phyloP scores from a whole-genome alignment of 1,140 invertebrate species.

The Bombus sibiricus region DNA sequence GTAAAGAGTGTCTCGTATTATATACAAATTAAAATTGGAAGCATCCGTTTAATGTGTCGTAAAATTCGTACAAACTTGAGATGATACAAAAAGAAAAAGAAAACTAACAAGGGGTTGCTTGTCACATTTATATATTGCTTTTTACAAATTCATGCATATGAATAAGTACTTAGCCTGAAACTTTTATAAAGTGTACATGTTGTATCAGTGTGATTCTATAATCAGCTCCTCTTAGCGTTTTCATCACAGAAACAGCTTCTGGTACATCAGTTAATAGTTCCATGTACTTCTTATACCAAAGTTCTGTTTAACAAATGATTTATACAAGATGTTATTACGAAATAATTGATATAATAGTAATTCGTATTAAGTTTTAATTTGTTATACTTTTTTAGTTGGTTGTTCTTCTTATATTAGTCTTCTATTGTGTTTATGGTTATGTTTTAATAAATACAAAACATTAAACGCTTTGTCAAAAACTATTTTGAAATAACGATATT shows the following conservation, averaged over 20 bases:
- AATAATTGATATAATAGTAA: slow-evolving; percentile 19
- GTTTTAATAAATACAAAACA: neutral
- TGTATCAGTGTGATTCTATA: slow-evolving; percentile 50
- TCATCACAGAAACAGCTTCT: slow-evolving; percentile 11
- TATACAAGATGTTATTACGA: slow-evolving; percentile 9
- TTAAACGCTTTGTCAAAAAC: neutral
- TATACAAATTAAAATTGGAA: slow-evolving; percentile 14
- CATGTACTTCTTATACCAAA: slow-evolving; percentile 50
- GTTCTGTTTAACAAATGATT: slow-evolving; percentile 32
- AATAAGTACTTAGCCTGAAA: slow-evolving; percentile 38
- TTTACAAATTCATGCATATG: slow-evolving; percentile 8
- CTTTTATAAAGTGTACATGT: slow-evolving; percentile 39
- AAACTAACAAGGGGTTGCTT: neutral
- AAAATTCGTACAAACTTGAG: slow-evolving; percentile 1
- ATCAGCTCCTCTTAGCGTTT: slow-evolving; percentile 28
- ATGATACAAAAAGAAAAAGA: neutral
- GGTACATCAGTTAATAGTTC: slow-evolving; percentile 4
- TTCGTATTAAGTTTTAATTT: neutral
- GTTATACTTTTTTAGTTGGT: neutral
- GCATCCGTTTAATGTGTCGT: slow-evolving; percentile 1
- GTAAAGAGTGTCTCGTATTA: slow-evolving; percentile 19
- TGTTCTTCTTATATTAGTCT: neutral
- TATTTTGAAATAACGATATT: neutral
- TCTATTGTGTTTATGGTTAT: neutral
- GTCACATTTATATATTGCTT: slow-evolving; percentile 13